Percentiles rank a stretch among this genome's conserved stretches.
phyloP scores from a whole-genome alignment of 2,888 invertebrate genomes.

The Chalcosyrphus nemorum region DNA sequence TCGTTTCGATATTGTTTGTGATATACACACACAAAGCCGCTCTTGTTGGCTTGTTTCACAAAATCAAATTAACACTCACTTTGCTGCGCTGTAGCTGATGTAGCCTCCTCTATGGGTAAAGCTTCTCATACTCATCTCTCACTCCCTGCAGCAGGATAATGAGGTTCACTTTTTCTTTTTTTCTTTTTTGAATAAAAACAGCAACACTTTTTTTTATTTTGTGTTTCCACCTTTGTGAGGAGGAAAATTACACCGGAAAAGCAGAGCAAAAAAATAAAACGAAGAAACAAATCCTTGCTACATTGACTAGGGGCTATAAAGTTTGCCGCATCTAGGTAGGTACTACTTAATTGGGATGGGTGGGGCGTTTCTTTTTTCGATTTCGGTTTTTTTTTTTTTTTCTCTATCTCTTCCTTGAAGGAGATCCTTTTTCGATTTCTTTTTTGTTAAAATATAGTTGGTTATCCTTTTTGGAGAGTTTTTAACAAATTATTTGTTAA shows the following conservation, averaged over 20 bases:
- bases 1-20: conserved; percentile 36
- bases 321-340: conserved; percentile 63
- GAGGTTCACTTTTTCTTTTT: conserved; percentile 54
- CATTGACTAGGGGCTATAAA: conserved; percentile 41
- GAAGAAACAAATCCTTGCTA: conserved; percentile 44
- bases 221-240: conserved; percentile 16
- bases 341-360: conserved; percentile 63
- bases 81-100: conserved; percentile 41
- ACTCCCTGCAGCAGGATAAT: conserved; percentile 47
- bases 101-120: conserved; percentile 25
- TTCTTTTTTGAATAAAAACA: conserved; percentile 15
- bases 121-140: conserved; percentile 42
- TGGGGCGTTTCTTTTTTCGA: conserved; percentile 68
- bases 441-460: background rate
- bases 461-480: conserved; percentile 11
- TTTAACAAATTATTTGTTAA: background rate
- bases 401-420: background rate
- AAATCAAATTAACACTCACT: conserved; percentile 65
- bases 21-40: conserved; percentile 47
- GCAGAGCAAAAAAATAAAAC: conserved; percentile 9
- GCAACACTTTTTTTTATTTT: conserved; percentile 17
- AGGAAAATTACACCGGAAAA: conserved; percentile 39
- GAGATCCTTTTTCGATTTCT: background rate
- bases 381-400: conserved; percentile 4
- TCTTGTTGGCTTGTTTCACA: conserved; percentile 39